Evolutionary conservation across 2,797 vertebrate species (phyloP).

Genomic region (Anguilla marmorata): DNA sequence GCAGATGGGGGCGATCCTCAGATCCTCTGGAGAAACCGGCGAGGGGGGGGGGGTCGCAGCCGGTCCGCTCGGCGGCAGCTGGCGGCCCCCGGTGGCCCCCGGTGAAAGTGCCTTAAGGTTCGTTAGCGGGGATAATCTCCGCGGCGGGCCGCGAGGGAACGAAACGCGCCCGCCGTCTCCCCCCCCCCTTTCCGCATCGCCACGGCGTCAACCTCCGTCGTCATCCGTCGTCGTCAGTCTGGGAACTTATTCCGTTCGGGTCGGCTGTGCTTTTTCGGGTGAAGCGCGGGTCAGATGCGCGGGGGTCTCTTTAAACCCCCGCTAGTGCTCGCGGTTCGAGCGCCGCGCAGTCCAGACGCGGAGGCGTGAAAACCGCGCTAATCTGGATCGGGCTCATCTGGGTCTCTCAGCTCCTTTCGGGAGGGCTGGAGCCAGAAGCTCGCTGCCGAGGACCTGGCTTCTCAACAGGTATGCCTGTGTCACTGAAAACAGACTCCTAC

Average conservation of each 20-base stretch:
- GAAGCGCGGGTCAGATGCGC: not conserved
- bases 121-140: slow-evolving; percentile 9
- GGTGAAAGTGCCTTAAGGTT: slow-evolving; percentile 4
- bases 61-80: not conserved
- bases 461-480: not conserved
- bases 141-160: not conserved
- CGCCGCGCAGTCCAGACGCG: not conserved
- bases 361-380: too few species aligned
- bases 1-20: not conserved
- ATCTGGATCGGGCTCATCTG: not conserved
- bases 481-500: not conserved
- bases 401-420: not conserved
- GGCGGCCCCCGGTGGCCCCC: not conserved
- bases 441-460: not conserved
- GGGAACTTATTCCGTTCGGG: not conserved
- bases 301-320: not conserved
- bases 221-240: not conserved
- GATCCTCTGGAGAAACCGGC: not conserved
- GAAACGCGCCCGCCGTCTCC: not conserved
- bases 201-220: too few species aligned
- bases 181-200: not conserved
- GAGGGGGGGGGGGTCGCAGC: not conserved
- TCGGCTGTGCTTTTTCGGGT: not conserved
- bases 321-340: not conserved
- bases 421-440: not conserved